Evolutionary conservation across 2,888 invertebrate genomes (phyloP).

Genomic region (Aleiodes testaceus): DNA sequence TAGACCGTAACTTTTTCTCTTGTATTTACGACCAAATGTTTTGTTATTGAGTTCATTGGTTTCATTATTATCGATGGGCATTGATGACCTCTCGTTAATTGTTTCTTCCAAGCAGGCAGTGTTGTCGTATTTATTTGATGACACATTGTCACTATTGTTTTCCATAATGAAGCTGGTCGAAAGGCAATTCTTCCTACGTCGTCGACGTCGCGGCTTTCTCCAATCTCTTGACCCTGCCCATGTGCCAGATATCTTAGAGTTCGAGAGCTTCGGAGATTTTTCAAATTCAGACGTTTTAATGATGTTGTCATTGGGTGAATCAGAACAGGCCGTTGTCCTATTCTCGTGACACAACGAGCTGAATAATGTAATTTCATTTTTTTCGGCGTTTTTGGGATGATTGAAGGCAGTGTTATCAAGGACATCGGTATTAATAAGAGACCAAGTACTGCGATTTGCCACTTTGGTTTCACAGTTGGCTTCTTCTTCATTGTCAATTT

Average conservation of each 20-base stretch:
- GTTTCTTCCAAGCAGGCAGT: conserved; percentile 47
- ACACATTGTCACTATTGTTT: conserved; percentile 43
- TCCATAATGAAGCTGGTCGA: conserved; percentile 37
- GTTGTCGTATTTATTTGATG: conserved; percentile 39
- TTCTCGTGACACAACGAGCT: conserved; percentile 18
- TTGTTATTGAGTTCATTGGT: conserved; percentile 12
- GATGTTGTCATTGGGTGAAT: not conserved
- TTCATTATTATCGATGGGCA: not conserved
- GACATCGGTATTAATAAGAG: conserved; percentile 53
- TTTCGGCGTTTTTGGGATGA: conserved; percentile 43
- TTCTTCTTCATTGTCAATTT: not conserved
- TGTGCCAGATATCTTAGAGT: not conserved
- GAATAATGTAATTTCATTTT: conserved; percentile 19
- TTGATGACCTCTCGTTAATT: not conserved
- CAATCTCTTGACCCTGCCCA: not conserved
- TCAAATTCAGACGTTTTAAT: not conserved
- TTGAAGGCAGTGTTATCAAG: conserved; percentile 64
- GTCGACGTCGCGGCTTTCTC: not conserved
- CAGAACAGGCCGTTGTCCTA: not conserved
- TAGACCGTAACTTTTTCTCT: conserved; percentile 51
- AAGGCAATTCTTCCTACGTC: not conserved
- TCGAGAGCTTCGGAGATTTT: not conserved
- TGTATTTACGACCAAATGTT: conserved; percentile 31
- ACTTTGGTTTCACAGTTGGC: not conserved
- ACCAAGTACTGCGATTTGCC: not conserved